phyloP scores from a whole-genome alignment of 1,140 invertebrate species.

The Cherax destructor region DNA sequence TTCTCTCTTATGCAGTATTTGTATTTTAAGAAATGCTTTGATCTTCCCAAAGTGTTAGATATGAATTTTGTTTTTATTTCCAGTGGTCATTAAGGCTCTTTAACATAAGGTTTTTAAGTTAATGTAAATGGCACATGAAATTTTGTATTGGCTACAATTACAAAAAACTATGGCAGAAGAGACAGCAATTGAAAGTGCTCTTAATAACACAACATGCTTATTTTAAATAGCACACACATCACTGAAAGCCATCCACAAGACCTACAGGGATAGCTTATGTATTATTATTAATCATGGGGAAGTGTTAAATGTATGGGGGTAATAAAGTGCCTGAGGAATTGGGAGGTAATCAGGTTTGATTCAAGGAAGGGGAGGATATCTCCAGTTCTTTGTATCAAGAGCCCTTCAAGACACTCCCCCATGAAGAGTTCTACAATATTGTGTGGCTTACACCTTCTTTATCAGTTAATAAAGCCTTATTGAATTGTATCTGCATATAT shows the following conservation, averaged over 20 bases:
- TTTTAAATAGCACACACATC: neutral
- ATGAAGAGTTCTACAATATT: too few relatives aligned
- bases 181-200: neutral
- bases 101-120: constrained; percentile 47
- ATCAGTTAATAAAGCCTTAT: neutral
- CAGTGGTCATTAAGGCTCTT: constrained; percentile 49
- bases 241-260: constrained; percentile 36
- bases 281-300: neutral
- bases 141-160: neutral
- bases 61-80: constrained; percentile 19
- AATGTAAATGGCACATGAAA: constrained; percentile 29
- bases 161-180: neutral
- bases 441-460: neutral
- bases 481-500: neutral
- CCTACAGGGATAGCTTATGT: constrained; percentile 29
- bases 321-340: too few relatives aligned
- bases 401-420: too few relatives aligned
- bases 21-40: neutral
- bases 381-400: too few relatives aligned
- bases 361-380: too few relatives aligned
- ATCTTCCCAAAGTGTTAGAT: neutral
- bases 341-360: too few relatives aligned
- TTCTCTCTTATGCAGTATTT: too few relatives aligned
- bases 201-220: neutral
- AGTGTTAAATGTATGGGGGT: too few relatives aligned